Base-by-base conservation (phyloP, 2,888 invertebrate genomes). In the Chymomyza procnemis region DNA sequence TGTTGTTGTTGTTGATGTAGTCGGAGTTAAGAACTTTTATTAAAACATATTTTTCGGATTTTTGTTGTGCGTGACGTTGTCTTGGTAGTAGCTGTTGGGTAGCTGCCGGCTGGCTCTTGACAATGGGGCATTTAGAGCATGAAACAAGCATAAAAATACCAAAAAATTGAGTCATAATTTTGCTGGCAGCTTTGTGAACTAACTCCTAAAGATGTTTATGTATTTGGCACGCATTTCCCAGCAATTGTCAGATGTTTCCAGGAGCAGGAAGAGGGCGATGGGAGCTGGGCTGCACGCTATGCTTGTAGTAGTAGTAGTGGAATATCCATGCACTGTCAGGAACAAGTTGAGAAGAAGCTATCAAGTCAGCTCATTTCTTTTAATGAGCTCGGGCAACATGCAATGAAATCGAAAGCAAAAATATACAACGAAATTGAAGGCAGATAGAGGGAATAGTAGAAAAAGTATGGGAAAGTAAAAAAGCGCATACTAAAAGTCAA, bases 31-130 rank as follows among this genome's bases (percentile, higher is more conserved):
- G 76, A 82, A 82, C 83, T 83, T 83, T 73, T 83, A 83, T 83
- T 83, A 85, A 87, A 83, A 87, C 87, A 87, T 83, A 87, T 83
- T 83, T 87, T 78, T 68, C 69, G 66, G 74, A 76, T 76, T 81
- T 81, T 81, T 74, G 74, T 60, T 67, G 78, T 84, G 81, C 80
- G 80, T 79, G 79, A 78, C 73, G 65, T 63, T 63, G 64, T 63
- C 41, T 57, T 48, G 48, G 67, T 60, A 66, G 54, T 64, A 56
- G 56, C 58, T 66, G 56, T 54, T 61, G 47, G 64, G 64, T 50
- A 41, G 65, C 58, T 57, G 64, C 18, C 61, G 50, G 50, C 50
- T 67, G 67, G 54, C 61, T 73, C 66, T 56, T 64, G 67, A 61
- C 70, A 73, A 72, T 75, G 79, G 66, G 52, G 67, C 69, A 70